Conservation (phyloP, 2,888 invertebrate species). For the Deilephila porcellus region DNA sequence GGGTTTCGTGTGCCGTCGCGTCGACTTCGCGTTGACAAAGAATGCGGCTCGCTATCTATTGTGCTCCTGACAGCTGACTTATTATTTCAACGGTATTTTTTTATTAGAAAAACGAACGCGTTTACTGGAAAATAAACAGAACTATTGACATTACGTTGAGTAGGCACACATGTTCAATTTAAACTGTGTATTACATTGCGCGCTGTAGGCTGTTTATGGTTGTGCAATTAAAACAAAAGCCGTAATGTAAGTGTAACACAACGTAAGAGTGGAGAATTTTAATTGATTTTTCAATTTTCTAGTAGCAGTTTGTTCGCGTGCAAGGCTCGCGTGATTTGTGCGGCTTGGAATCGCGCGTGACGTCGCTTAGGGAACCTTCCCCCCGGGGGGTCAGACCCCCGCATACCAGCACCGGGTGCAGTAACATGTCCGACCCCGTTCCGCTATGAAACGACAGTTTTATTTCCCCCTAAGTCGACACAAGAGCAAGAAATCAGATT, state of each 20-base stretch:
- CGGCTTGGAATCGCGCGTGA: constrained; percentile 76
- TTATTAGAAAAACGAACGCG: constrained; percentile 70
- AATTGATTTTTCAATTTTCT: constrained; percentile 51
- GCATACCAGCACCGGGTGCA: constrained; percentile 72
- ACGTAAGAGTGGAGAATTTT: constrained; percentile 35
- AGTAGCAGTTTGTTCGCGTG: constrained; percentile 69
- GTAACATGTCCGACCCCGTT: constrained; percentile 79
- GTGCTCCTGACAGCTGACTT: constrained; percentile 67
- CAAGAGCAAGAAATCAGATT: constrained; percentile 63
- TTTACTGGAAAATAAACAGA: constrained; percentile 77
- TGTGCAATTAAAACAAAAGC: background rate
- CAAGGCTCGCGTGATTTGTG: constrained; percentile 79
- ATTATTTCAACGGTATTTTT: constrained; percentile 75
- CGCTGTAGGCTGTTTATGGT: background rate
- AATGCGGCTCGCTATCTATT: constrained; percentile 72
- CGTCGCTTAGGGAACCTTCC: constrained; percentile 70
- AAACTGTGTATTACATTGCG: background rate
- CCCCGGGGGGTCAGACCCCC: constrained; percentile 68
- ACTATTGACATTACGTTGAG: constrained; percentile 75
- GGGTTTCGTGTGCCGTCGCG: constrained; percentile 51
- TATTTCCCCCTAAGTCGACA: constrained; percentile 68
- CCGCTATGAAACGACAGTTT: constrained; percentile 77
- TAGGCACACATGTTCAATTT: background rate
- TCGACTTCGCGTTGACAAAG: constrained; percentile 27
- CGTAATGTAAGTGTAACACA: constrained; percentile 31